phyloP scores from a whole-genome alignment of 1,140 invertebrate genomes.

The Polypedilum pembai region DNA sequence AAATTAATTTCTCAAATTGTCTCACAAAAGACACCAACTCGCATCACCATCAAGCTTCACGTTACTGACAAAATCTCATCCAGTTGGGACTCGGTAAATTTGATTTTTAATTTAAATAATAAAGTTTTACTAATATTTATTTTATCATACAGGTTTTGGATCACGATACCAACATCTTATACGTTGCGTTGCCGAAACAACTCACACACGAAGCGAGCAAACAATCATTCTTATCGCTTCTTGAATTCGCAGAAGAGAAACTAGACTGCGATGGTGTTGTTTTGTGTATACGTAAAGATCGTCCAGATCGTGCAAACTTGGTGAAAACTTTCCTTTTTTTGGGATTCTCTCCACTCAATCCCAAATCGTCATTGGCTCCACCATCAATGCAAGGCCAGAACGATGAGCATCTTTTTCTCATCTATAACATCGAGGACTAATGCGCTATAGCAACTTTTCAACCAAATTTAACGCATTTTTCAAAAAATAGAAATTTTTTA shows the following conservation, averaged over 20 bases:
- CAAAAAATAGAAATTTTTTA: not conserved
- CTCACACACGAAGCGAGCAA: slow-evolving; percentile 83
- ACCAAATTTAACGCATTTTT: not conserved
- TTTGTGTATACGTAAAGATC: slow-evolving; percentile 72
- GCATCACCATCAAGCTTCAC: slow-evolving; percentile 67
- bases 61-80: slow-evolving; percentile 67
- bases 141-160: slow-evolving; percentile 52
- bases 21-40: slow-evolving; percentile 51
- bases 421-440: slow-evolving; percentile 41
- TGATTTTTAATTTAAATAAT: not conserved
- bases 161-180: slow-evolving; percentile 58
- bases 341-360: slow-evolving; percentile 79
- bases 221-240: slow-evolving; percentile 82
- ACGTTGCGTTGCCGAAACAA: slow-evolving; percentile 76
- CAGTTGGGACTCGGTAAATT: slow-evolving; percentile 69
- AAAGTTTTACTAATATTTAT: not conserved
- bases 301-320: slow-evolving; percentile 72
- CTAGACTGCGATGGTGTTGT: slow-evolving; percentile 62
- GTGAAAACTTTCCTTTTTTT: slow-evolving; percentile 95
- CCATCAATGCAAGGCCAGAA: slow-evolving; percentile 45
- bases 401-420: slow-evolving; percentile 41
- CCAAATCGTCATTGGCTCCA: slow-evolving; percentile 63
- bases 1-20: slow-evolving; percentile 40
- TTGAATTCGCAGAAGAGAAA: slow-evolving; percentile 93
- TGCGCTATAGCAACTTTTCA: not conserved